Percentiles rank a stretch among this genome's conserved stretches.
phyloP scores from a whole-genome alignment of 92 coral and sea anemone genomes.

The Palythoa grandiflora region DNA sequence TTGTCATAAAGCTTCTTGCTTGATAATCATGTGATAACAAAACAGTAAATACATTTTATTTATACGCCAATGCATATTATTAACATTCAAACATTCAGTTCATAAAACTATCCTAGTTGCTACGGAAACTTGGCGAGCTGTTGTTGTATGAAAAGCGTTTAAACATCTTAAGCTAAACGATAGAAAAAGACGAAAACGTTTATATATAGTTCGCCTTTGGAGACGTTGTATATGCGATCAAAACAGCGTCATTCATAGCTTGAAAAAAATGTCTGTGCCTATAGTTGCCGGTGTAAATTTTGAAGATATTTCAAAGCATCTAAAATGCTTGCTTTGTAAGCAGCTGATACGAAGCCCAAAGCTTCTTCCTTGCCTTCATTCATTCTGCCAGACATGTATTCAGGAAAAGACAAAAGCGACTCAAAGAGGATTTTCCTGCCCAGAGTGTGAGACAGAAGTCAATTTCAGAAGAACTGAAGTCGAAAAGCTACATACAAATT shows the following conservation, averaged over 20 bases:
- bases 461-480: conserved; percentile 64
- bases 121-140: neutral
- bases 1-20: neutral
- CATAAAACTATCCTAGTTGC: conserved; percentile 10
- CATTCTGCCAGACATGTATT: conserved; percentile 88
- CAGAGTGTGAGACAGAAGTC: conserved; percentile 87
- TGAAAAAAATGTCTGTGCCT: conserved; percentile 69
- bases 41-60: neutral
- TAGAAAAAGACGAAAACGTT: neutral
- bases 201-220: too few species aligned
- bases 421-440: conserved; percentile 71
- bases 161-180: neutral
- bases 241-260: neutral
- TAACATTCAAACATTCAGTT: conserved; percentile 9
- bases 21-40: neutral
- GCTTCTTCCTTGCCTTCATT: conserved; percentile 92
- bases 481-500: conserved; percentile 75
- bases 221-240: neutral
- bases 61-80: neutral
- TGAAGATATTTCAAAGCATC: conserved; percentile 79
- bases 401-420: conserved; percentile 66
- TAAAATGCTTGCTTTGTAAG: conserved; percentile 79
- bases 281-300: conserved; percentile 83
- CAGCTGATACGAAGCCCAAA: conserved; percentile 88
- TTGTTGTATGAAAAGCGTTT: conserved; percentile 10